Evolutionary conservation across 2,113 vertebrate species (phyloP).

Genomic region (Clarias magur): DNA sequence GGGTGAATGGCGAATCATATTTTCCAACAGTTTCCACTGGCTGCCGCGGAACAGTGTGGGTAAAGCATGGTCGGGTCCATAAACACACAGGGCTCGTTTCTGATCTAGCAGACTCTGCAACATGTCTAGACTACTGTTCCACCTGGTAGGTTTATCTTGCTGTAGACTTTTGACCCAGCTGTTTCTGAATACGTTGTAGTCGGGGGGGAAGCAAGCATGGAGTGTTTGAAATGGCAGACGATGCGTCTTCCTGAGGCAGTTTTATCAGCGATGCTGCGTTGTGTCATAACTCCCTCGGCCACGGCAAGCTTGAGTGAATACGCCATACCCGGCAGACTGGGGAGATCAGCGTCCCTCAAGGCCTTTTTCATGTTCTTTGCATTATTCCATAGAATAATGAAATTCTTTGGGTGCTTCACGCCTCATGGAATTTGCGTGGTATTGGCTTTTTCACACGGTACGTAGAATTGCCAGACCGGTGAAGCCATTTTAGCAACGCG

Average conservation of each 20-base stretch:
- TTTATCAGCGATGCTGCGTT: too few relatives aligned
- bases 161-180: not conserved
- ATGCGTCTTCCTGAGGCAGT: not conserved
- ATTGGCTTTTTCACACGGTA: too few relatives aligned
- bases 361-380: not conserved
- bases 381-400: not conserved
- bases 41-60: too few relatives aligned
- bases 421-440: too few relatives aligned
- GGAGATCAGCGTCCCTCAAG: not conserved
- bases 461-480: too few relatives aligned
- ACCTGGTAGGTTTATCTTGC: too few relatives aligned
- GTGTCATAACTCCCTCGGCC: not conserved
- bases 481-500: too few relatives aligned
- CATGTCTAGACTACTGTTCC: not conserved
- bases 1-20: not conserved
- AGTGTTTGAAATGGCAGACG: not conserved
- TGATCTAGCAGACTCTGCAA: too few relatives aligned
- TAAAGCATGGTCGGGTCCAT: too few relatives aligned
- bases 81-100: too few relatives aligned
- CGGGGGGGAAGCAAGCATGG: not conserved
- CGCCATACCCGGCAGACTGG: not conserved
- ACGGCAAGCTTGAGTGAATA: not conserved
- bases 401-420: not conserved
- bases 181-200: not conserved
- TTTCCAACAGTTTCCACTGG: not conserved